Evolutionary conservation across 2,113 vertebrate genomes (phyloP), one percentile per base, ranked within the genome.

Genomic region (Scalopus aquaticus): DNA sequence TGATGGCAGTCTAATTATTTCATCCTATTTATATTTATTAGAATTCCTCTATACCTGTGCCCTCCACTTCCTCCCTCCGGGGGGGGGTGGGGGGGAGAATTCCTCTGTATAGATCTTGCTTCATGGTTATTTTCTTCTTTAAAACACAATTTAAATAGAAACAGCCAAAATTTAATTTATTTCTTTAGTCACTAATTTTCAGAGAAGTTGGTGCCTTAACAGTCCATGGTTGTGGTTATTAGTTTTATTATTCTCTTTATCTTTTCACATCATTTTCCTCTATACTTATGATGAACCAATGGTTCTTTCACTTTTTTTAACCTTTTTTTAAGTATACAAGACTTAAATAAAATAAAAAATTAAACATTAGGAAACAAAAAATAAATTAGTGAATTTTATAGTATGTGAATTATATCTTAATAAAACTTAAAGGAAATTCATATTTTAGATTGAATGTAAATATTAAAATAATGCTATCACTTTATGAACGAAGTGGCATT

Each of bases 161-260:
- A 39, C 9, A 62, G 6, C 8, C 76, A 32, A 80, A 37, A 54
- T 80, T 81, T 87, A 69, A 67, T n/a, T 78, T 88, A 60, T 84
- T 84, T 82, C 12, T 92, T 64, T 65, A 60, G 72, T 88, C 10
- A 64, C 70, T 92, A 65, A 69, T 72, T 91, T 84, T 76, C 67
- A 60, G 60, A 90, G 20, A 83, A 96, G 5, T 72, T 80, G 44
- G 2, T 67, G 19, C 3, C 9, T 79, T 82, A 80, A 91, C 11
- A 58, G 20, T 76, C 17, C 88, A 7, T 35, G 49, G 9, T 56
- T 54, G 32, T 77, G 26, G 78, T 12, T 7, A 5, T 90, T 81
- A 64, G n/a, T 89, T 86, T 93, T 79, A 44, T 35, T 88, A 84
- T 67, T 42, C 6, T 54, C 8, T 73, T 84, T 73, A 28, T 67